Conservation (phyloP, 2,113 vertebrate genomes). For the Hippotragus niger region DNA sequence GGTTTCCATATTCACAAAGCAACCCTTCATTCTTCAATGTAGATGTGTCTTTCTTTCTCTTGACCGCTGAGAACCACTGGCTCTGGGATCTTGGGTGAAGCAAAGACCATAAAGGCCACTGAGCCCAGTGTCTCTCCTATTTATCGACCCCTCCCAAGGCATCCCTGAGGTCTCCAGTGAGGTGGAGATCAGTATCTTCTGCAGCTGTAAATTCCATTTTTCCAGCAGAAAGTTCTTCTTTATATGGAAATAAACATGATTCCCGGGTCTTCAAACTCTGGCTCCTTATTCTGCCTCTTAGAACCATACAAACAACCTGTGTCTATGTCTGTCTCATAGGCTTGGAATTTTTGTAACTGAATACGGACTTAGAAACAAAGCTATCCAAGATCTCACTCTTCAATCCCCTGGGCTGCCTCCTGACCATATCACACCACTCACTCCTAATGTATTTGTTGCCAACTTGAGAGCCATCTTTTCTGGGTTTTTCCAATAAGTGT, state of each 20-base stretch:
- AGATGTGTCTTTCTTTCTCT: not conserved
- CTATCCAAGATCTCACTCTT: not conserved
- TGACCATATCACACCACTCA: not conserved
- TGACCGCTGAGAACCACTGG: not conserved
- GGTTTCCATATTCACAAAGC: not conserved
- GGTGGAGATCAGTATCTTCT: not conserved
- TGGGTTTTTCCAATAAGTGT: not conserved
- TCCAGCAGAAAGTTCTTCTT: constrained; percentile 44
- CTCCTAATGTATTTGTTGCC: not conserved
- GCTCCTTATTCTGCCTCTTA: not conserved
- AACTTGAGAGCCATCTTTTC: constrained; percentile 12
- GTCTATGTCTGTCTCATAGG: not conserved
- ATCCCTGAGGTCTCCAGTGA: not conserved
- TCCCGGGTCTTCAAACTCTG: not conserved
- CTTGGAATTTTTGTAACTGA: constrained; percentile 23
- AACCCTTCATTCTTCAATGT: not conserved
- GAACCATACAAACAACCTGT: not conserved
- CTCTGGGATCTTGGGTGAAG: not conserved
- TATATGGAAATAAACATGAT: constrained; percentile 18
- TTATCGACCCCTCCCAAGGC: not conserved
- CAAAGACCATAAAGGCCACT: not conserved
- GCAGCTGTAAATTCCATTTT: constrained; percentile 14
- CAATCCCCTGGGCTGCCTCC: not conserved
- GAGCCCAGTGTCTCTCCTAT: not conserved
- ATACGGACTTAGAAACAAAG: not conserved